Conservation (phyloP, 1,140 invertebrate species). For the Stenopsyche tienmushanensis region DNA sequence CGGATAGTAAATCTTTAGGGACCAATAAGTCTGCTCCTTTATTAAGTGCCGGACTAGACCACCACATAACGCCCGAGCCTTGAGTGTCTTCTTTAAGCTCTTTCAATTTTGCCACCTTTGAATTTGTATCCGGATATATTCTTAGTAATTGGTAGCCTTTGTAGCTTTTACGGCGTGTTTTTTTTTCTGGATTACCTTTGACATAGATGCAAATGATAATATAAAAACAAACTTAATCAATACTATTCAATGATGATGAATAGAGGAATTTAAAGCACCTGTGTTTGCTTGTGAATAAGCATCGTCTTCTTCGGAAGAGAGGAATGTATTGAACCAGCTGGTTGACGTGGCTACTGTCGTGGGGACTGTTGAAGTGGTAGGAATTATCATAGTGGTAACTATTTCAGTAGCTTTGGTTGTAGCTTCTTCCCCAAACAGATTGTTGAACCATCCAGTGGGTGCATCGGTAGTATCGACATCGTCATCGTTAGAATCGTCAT, state of each 20-base stretch:
- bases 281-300: constrained; percentile 40
- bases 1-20: constrained; percentile 62
- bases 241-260: not conserved
- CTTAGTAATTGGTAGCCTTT: constrained; percentile 53
- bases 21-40: constrained; percentile 70
- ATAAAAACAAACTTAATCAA: not conserved
- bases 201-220: not conserved
- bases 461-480: constrained; percentile 13
- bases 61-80: constrained; percentile 55
- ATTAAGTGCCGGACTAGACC: constrained; percentile 55
- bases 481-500: constrained; percentile 3
- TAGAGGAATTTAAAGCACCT: not conserved
- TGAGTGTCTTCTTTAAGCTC: constrained; percentile 53
- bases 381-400: constrained; percentile 41
- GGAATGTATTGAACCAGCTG: constrained; percentile 49
- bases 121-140: constrained; percentile 47
- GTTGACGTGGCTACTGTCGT: constrained; percentile 43
- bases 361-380: constrained; percentile 44
- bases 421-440: constrained; percentile 39
- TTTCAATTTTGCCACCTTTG: constrained; percentile 50
- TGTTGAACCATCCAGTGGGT: constrained; percentile 29
- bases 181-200: constrained; percentile 41
- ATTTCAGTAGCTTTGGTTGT: constrained; percentile 35
- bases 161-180: constrained; percentile 50
- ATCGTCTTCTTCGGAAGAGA: constrained; percentile 50